Evolutionary conservation across 2,113 vertebrate genomes (phyloP).

Genomic region (Bujurquina vittata): DNA sequence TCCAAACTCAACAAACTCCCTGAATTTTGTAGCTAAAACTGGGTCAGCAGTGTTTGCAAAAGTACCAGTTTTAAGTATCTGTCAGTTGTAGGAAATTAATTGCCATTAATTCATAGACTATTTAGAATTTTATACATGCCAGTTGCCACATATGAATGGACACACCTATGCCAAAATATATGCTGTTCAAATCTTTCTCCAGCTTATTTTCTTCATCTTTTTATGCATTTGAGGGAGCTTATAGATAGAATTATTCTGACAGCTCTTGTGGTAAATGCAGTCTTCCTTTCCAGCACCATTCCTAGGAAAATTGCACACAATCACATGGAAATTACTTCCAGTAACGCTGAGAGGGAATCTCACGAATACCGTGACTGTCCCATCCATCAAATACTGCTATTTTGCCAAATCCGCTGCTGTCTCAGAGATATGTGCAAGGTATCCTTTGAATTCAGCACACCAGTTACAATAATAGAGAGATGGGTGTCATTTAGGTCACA

Average conservation of each 20-base stretch:
- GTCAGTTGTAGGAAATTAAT: conserved; percentile 7
- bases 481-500: conserved; percentile 33
- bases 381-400: background rate
- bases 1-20: conserved; percentile 4
- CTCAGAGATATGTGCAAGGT: background rate
- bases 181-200: conserved; percentile 19
- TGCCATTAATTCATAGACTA: background rate
- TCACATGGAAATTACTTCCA: conserved; percentile 47
- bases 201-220: conserved; percentile 2
- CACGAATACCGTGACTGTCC: background rate
- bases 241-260: conserved; percentile 16
- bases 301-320: conserved; percentile 45
- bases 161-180: background rate
- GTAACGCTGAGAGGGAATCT: conserved; percentile 4
- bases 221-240: conserved; percentile 9
- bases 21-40: background rate
- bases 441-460: background rate
- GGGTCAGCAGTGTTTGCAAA: background rate
- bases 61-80: background rate
- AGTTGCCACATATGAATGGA: background rate
- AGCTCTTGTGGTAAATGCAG: conserved; percentile 12
- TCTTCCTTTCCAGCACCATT: conserved; percentile 26
- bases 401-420: background rate
- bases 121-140: conserved; percentile 26
- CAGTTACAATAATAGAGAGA: background rate